Base-by-base conservation (phyloP, 2,113 vertebrate genomes). In the Gymnorhina tibicen region DNA sequence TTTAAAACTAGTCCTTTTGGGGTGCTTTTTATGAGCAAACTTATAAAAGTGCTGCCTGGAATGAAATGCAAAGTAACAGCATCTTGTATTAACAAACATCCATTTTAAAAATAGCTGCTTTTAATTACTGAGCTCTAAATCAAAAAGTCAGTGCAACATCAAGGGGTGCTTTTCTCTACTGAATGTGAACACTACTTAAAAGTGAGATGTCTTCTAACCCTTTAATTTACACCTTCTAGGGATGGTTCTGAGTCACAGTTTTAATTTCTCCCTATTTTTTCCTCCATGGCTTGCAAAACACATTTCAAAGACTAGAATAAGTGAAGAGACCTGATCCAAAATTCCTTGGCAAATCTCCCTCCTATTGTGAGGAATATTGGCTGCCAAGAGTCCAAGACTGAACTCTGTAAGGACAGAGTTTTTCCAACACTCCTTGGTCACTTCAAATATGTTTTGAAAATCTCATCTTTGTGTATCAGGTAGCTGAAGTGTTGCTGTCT, bases 71-170 rank as follows among this genome's bases (percentile, higher is more conserved):
- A 87, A 96, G 66, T 76, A 95, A 85, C 52, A 88, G 77, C 90
- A 93, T 94, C 93, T 93, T 97, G 84, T 91, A 96, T 97, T 96
- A 96, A 89, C 94, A 96, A 97, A 97, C 94, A 97, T 94, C 64
- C 82, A 21, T 91, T 98, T 97, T 96, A 91, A 97, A 98, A 97
- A 96, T 82, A 97, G 83, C 93, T 96, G 76, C 93, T 98, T 96
- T 91, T 97, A 94, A 97, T 96, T 97, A 97, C 94, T 87, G 74
- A 97, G 72, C 87, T 97, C 28, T 60, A 95, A 97, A 98, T 97
- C 91, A 97, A 78, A 94, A 89, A 96, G 52, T 83, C 90, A 89
- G 69, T 92, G 87, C 95, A 95, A 95, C 85, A 96, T 90, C 87
- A 95, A 95, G 83, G 67, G 60, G 42, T 77, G 56, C 46, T 87